Base-by-base conservation (phyloP, 2,797 vertebrate genomes). In the Rhinichthys osculus region DNA sequence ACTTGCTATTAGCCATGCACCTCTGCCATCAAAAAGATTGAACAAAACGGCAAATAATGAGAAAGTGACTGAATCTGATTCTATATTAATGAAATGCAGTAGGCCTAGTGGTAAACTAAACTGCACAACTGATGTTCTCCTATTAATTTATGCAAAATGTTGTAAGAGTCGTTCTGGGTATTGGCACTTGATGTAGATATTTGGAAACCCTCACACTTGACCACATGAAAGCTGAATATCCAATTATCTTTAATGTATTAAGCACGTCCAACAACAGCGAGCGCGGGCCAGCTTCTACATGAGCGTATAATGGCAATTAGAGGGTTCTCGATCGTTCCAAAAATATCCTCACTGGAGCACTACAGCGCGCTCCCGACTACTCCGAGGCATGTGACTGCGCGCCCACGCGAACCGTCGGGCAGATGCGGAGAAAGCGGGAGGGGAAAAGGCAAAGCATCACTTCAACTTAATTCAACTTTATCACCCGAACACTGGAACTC, bases 311-410 rank as follows among this genome's bases (percentile, higher is more conserved):
- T 14, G 8, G n/a, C 30, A 35, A 33, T 4, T 59, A 38, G 81
- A 78, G 21, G 64, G 27, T 42, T 82, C 27, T 62, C 16, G 14
- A 21, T 62, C 21, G 21, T 38, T 77, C 76, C 72, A 82, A 71
- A 86, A 69, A 86, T 81, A 86, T 59, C 73, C 80, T 40, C 81
- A 42, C 64, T 57, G 66, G 52, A 86, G 62, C 64, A 21, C 38
- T 66, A 66, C 47, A 9, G 86, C 86, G 86, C 86, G 86, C 47
- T 87, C 86, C 50, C 86, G 82, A 33, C 35, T 21, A 30, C 81
- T 50, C 33, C 5, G 23, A 71, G 78, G 71, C 86, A 85, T 71
- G 86, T 87, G 86, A 87, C 86, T 81, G 83, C 86, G 78, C 78
- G 83, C 64, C n/a, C 83, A 50, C 86, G 64, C 4, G 21, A 77